Conservation (phyloP, 2,888 invertebrate species). For the Pilophorus perplexus region DNA sequence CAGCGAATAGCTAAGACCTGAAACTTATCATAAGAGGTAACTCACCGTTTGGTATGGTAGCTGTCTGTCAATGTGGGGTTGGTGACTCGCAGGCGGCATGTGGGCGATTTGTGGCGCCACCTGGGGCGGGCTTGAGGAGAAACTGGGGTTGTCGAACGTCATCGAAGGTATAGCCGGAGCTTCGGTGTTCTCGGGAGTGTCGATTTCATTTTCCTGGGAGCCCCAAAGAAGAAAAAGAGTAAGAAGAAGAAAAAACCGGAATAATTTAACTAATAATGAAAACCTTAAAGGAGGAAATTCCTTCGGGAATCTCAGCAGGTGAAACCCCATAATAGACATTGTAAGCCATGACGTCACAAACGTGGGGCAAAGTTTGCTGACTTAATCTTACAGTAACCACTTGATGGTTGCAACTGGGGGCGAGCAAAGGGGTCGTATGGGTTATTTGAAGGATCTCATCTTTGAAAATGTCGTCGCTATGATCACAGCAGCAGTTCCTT, state of each 20-base stretch:
- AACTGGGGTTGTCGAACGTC: conserved; percentile 83
- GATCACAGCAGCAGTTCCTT: too few relatives aligned
- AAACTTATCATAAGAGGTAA: too few relatives aligned
- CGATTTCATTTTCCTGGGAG: conserved; percentile 85
- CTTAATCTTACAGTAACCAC: too few relatives aligned
- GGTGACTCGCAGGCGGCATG: conserved; percentile 16
- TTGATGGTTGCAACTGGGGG: too few relatives aligned
- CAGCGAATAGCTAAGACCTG: too few relatives aligned
- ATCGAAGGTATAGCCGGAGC: conserved; percentile 66
- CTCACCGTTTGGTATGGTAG: conserved; percentile 43
- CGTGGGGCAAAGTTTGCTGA: too few relatives aligned
- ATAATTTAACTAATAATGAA: too few relatives aligned
- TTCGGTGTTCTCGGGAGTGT: conserved; percentile 61
- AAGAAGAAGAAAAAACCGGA: neutral
- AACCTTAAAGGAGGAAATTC: neutral
- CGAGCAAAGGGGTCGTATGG: too few relatives aligned
- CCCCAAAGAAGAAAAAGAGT: neutral
- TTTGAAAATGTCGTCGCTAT: too few relatives aligned
- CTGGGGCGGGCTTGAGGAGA: conserved; percentile 54
- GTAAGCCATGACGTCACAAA: too few relatives aligned
- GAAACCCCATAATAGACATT: neutral
- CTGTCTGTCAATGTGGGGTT: conserved; percentile 35
- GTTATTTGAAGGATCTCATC: too few relatives aligned
- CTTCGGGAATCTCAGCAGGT: neutral
- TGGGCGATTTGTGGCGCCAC: neutral